phyloP scores from a whole-genome alignment of 2,888 invertebrate genomes.

The Torymus auratus region DNA sequence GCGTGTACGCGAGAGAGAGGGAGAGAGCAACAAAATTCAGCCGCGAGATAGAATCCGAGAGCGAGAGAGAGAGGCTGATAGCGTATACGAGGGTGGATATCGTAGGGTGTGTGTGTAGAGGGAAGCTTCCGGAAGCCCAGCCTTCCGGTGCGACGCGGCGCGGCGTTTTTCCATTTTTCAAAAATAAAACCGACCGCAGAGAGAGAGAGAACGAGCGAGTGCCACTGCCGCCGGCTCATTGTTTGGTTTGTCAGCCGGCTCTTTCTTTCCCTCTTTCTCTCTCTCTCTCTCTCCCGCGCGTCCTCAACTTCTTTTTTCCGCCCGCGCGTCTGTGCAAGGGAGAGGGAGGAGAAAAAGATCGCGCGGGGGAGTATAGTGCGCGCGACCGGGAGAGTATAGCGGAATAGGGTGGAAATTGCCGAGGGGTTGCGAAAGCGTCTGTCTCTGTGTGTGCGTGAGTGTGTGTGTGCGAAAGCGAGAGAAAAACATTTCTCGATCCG shows the following conservation, averaged over 20 bases:
- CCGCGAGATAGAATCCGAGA: slow-evolving; percentile 76
- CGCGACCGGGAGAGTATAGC: not conserved
- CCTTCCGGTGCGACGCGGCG: slow-evolving; percentile 65
- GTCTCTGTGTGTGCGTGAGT: too few relatives aligned
- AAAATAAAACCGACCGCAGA: slow-evolving; percentile 74
- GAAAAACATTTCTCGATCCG: slow-evolving; percentile 55
- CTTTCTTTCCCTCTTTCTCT: not conserved
- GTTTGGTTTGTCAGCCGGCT: slow-evolving; percentile 68
- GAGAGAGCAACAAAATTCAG: slow-evolving; percentile 55
- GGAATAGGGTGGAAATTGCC: slow-evolving; percentile 59
- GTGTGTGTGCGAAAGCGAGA: slow-evolving; percentile 8
- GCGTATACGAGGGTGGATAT: slow-evolving; percentile 9
- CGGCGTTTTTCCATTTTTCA: slow-evolving; percentile 73
- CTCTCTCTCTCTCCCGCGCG: slow-evolving; percentile 3
- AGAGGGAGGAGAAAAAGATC: slow-evolving; percentile 33
- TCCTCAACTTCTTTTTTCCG: not conserved
- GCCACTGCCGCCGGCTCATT: slow-evolving; percentile 64
- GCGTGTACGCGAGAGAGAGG: slow-evolving; percentile 60
- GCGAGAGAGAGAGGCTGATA: slow-evolving; percentile 2
- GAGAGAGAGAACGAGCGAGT: not conserved
- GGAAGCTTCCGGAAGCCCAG: slow-evolving; percentile 73
- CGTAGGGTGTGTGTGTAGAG: slow-evolving; percentile 32
- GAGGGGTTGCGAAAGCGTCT: slow-evolving; percentile 28
- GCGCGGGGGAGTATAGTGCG: slow-evolving; percentile 24
- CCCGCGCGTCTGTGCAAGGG: not conserved